Evolutionary conservation across 2,797 vertebrate species (phyloP), one percentile per base, ranked within the genome.

Genomic region (Okamejei kenojei): DNA sequence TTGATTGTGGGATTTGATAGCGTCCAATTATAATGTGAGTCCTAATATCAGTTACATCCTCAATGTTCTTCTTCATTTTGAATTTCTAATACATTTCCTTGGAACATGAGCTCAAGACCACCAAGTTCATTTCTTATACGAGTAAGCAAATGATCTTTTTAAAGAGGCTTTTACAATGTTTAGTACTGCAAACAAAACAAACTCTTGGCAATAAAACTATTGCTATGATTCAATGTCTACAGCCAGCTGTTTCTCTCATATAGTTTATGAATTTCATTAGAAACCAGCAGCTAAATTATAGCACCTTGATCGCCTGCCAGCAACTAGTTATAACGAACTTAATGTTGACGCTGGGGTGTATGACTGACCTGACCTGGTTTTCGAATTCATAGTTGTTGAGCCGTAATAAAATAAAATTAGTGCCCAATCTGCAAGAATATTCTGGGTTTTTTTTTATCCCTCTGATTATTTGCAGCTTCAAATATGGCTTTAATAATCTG

Each of bases 41-140:
- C 73, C 68, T 32, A 91, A 45, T 74, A 2, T 74, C 21, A 35
- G 63, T 32, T 91, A 35, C n/a, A 23, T 91, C 32, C 21, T 21
- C 23, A 91, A 91, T 68, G 26, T 91, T 71, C 32, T 35, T 65
- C n/a, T 21, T 11, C 3, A 74, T 29, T 54, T 45, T 35, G 68
- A 91, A 74, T 54, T 91, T 91, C 71, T 68, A 91, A 74, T 91
- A 91, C 38, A 26, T 38, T 73, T 35, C 17, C 65, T 91, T 91
- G 32, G 29, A 91, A 91, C 11, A 2, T 1, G 9, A 35, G 7
- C n/a, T 88, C 32, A 7, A 45, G 88, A 38, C 13, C 10, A 35
- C 45, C 45, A 68, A 21, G 63, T 68, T 88, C 7, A 35, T n/a
- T 21, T 32, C 17, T 90, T 91, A 54, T 10, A 29, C 45, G 19